These are phyloP conservation scores for Calidris pygmaea DNA, from an alignment of 2,113 vertebrate species.

Conservation along the genomic window DNA sequence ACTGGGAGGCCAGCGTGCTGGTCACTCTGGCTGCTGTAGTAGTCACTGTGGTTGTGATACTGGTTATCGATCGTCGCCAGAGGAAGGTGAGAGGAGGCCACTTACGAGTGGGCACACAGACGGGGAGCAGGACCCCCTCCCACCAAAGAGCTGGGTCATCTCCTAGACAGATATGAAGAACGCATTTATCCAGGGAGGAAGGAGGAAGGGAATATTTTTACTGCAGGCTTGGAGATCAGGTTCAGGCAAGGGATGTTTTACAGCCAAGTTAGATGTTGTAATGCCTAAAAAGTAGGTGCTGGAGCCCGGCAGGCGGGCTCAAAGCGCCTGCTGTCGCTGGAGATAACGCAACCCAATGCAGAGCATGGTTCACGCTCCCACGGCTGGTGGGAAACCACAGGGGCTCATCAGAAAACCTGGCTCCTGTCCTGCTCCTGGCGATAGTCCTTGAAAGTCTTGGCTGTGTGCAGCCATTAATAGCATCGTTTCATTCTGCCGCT, in stretches of 20 bases:
- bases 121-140: background rate
- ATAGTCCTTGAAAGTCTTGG: accelerated
- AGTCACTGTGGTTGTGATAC: slow-evolving; percentile 51
- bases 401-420: background rate
- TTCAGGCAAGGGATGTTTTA: background rate
- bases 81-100: slow-evolving; percentile 69
- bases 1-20: slow-evolving; percentile 68
- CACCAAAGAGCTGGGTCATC: background rate
- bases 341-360: background rate
- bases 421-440: background rate
- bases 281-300: background rate
- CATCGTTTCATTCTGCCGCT: accelerated
- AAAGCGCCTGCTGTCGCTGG: background rate
- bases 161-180: accelerated
- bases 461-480: no score
- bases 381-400: background rate
- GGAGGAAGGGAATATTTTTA: background rate
- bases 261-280: background rate
- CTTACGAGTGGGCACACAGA: accelerated
- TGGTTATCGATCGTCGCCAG: slow-evolving; percentile 62
- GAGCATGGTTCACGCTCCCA: accelerated
- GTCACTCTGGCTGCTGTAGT: slow-evolving; percentile 64
- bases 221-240: background rate
- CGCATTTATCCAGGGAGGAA: background rate
- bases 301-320: background rate